A percentile compares a stretch with the other conserved stretches of the same genome.
phyloP scores from a whole-genome alignment of 2,797 vertebrate genomes.

The Acipenser oxyrinchus region DNA sequence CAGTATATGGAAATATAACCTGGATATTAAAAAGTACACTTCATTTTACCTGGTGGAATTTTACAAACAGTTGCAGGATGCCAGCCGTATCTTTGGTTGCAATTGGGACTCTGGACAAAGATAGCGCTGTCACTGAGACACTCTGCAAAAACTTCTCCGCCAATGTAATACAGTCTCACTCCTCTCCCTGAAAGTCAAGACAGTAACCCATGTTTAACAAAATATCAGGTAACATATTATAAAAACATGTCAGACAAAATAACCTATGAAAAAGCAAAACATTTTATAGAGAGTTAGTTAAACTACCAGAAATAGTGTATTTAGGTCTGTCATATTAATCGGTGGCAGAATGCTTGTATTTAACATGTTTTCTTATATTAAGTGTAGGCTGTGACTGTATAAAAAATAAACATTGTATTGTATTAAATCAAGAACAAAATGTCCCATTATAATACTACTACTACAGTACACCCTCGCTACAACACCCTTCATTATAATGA shows the following conservation, averaged over 20 bases:
- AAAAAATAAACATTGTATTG: too few species aligned
- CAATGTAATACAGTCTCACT: slow-evolving; percentile 93
- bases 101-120: slow-evolving; percentile 97
- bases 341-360: too few species aligned
- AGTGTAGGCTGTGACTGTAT: too few species aligned
- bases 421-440: too few species aligned
- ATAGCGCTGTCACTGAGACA: slow-evolving; percentile 97
- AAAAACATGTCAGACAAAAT: not conserved
- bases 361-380: too few species aligned
- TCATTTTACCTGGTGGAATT: slow-evolving; percentile 86
- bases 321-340: too few species aligned
- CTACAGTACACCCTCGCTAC: too few species aligned
- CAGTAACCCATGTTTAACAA: too few species aligned
- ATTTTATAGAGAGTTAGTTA: too few species aligned
- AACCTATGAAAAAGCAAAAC: not conserved
- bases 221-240: not conserved
- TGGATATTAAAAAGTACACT: not conserved
- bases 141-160: slow-evolving; percentile 95
- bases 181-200: slow-evolving; percentile 69
- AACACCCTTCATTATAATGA: too few species aligned
- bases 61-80: slow-evolving; percentile 97
- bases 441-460: too few species aligned
- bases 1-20: not conserved
- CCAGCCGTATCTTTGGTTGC: slow-evolving; percentile 97
- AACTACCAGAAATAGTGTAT: too few species aligned